Evolutionary conservation across 2,113 vertebrate genomes (phyloP).

Genomic region (Salvelinus alpinus): DNA sequence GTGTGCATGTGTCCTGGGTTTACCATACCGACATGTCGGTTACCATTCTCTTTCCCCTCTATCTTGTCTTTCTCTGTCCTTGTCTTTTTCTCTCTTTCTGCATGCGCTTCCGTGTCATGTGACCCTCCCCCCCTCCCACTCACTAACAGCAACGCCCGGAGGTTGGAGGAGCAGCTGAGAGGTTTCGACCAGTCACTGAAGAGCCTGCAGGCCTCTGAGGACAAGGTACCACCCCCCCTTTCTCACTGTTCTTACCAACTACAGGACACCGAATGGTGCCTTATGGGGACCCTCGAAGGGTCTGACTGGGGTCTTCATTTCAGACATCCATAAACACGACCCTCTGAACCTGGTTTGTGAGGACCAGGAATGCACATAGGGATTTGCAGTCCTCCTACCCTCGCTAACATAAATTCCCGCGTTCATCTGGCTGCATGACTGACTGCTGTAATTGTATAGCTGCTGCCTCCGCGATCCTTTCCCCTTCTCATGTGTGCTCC

Average conservation of each 20-base stretch:
- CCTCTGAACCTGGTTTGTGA: no score
- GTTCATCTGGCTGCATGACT: constrained; percentile 21
- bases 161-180: constrained; percentile 87
- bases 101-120: constrained; percentile 66
- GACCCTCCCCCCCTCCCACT: constrained; percentile 45
- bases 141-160: constrained; percentile 86
- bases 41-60: no score
- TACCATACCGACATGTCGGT: constrained; percentile 1
- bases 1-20: constrained; percentile 27
- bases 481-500: constrained; percentile 20
- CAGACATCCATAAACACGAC: not conserved
- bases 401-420: constrained; percentile 5
- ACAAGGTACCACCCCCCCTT: constrained; percentile 83
- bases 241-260: not conserved
- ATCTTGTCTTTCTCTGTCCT: not conserved
- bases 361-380: not conserved
- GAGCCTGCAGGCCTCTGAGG: constrained; percentile 87
- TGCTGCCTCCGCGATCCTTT: constrained; percentile 23
- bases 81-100: constrained; percentile 16
- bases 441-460: not conserved
- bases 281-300: constrained; percentile 7
- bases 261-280: not conserved
- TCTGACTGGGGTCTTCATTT: not conserved
- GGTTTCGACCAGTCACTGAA: constrained; percentile 90
- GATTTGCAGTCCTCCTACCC: constrained; percentile 13